Evolutionary conservation across 1,140 invertebrate genomes (phyloP), one percentile per base, ranked within the genome.

Genomic region (Euura lappo): DNA sequence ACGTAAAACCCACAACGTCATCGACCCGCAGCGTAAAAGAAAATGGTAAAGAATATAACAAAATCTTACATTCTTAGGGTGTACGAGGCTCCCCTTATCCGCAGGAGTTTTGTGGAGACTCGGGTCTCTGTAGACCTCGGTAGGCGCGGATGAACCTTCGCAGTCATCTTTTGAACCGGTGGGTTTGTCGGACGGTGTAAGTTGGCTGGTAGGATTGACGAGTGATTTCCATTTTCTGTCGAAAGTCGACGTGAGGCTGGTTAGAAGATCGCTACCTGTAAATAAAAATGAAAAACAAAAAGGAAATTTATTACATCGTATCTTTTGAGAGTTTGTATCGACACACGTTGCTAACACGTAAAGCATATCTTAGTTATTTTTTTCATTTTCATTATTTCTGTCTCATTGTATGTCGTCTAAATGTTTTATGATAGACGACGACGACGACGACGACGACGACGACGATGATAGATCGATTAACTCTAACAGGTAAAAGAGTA

Each of bases 201-300:
- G 79, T 3, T 81, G 84, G 43, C 77, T 79, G 60, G 82, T 78
- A 44, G 86, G 87, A 77, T 89, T 90, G 43, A 90, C 82, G 65
- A 94, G 79, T 13, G 90, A 91, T 65, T 91, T 89, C 81, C 94
- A 88, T 85, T 94, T 95, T 73, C 92, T 90, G 80, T 95, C 94
- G 78, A 94, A 91, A 3, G 93, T 92, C 69, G 93, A 91, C 10
- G 93, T 95, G 67, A 95, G 89, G 68, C 92, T 93, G 60, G 90
- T 89, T 72, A 93, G 83, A 65, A 93, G 84, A 83, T 93, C 92
- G 75, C 90, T 90, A 79, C 92, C 93, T 91, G 80, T n/a, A 87
- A 87, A 77, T 77, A 75, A 81, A 81, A 75, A 71, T 44, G 75
- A 70, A 68, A 71, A 72, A 28, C 28, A 28, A 28, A 28, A 28